Evolutionary conservation across 2,113 vertebrate species (phyloP).

Genomic region (Alligator mississippiensis): DNA sequence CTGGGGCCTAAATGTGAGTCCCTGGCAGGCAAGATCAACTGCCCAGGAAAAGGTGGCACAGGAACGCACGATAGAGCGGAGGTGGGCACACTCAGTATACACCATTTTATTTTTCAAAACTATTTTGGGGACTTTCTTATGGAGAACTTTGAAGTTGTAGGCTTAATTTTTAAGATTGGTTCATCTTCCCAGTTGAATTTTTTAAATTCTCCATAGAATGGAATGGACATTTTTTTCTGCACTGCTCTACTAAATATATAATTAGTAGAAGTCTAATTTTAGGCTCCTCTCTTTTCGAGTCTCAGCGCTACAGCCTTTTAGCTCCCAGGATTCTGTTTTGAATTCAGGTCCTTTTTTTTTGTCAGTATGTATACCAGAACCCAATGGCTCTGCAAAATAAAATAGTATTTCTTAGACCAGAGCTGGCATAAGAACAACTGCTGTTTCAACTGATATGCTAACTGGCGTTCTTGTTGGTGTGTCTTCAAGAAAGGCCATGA

Average conservation of each 20-base stretch:
- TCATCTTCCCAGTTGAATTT: background rate
- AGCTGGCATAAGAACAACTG: background rate
- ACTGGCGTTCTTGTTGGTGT: background rate
- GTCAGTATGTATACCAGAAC: background rate
- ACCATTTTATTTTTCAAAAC: too few species aligned
- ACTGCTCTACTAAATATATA: background rate
- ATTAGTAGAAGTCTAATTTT: slow-evolving; percentile 65
- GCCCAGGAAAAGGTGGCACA: too few species aligned
- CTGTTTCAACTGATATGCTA: background rate
- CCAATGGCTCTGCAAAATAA: background rate
- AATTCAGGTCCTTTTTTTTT: background rate
- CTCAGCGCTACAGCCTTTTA: background rate
- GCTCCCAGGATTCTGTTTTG: background rate
- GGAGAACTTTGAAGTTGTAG: too few species aligned
- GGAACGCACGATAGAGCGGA: too few species aligned
- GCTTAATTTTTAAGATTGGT: too few species aligned
- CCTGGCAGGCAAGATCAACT: too few species aligned
- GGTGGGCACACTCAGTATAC: too few species aligned
- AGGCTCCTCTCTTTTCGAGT: slow-evolving; percentile 49
- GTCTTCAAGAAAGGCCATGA: background rate
- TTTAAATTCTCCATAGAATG: background rate
- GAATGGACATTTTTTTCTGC: slow-evolving; percentile 20
- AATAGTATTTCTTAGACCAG: background rate
- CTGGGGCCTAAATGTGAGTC: too few species aligned
- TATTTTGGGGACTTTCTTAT: too few species aligned